phyloP scores from a whole-genome alignment of 2,888 invertebrate genomes.

The Plagodis dolabraria region DNA sequence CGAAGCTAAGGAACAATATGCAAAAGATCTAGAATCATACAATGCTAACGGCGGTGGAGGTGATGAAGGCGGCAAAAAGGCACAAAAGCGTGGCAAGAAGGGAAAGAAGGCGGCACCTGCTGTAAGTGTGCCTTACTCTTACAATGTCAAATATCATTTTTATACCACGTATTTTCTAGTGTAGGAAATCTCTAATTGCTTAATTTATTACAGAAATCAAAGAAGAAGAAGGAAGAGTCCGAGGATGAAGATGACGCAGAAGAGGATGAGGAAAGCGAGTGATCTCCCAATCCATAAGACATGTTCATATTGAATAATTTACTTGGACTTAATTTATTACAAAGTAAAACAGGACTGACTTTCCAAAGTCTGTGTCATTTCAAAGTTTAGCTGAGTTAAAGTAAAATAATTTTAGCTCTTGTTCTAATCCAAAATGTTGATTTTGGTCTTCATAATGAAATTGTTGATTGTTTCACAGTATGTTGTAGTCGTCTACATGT shows the following conservation, averaged over 20 bases:
- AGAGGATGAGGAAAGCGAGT: slow-evolving; percentile 87
- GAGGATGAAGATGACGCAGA: slow-evolving; percentile 85
- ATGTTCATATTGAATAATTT: slow-evolving; percentile 84
- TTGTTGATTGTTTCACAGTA: slow-evolving; percentile 65
- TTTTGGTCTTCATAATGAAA: slow-evolving; percentile 61
- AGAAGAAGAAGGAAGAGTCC: slow-evolving; percentile 87
- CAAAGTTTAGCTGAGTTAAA: slow-evolving; percentile 42
- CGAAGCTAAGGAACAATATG: slow-evolving; percentile 95
- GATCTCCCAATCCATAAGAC: slow-evolving; percentile 77
- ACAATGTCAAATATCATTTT: too few species aligned
- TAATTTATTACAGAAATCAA: slow-evolving; percentile 63
- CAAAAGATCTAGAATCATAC: slow-evolving; percentile 95
- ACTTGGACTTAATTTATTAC: slow-evolving; percentile 85
- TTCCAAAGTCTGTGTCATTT: slow-evolving; percentile 77
- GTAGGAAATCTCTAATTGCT: not conserved
- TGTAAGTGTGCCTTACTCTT: slow-evolving; percentile 54
- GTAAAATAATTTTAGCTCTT: slow-evolving; percentile 39
- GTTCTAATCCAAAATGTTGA: slow-evolving; percentile 50
- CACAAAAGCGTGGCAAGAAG: slow-evolving; percentile 85
- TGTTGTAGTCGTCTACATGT: slow-evolving; percentile 62
- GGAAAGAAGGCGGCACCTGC: slow-evolving; percentile 76
- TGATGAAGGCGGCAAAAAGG: slow-evolving; percentile 81
- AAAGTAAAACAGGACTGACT: slow-evolving; percentile 81
- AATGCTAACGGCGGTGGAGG: slow-evolving; percentile 90
- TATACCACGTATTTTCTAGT: not conserved